Evolutionary conservation across 2,113 vertebrate genomes (phyloP).

Genomic region (Neolamprologus caudopunctatus): DNA sequence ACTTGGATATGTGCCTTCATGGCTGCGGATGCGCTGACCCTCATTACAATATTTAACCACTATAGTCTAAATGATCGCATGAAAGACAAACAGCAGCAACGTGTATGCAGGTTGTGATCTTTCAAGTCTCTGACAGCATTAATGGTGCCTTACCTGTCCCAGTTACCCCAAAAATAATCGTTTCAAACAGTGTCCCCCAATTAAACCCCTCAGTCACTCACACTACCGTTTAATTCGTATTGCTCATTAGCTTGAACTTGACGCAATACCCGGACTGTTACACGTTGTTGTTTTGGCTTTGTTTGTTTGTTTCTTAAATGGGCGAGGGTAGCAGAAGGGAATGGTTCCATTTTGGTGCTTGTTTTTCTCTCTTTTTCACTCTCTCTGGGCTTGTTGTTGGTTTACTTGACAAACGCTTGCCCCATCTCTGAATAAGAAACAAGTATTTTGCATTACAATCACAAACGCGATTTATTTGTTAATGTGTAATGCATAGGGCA

Average conservation of each 20-base stretch:
- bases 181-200: slow-evolving; percentile 52
- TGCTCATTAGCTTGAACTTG: background rate
- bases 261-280: background rate
- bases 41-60: background rate
- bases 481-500: slow-evolving; percentile 57
- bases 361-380: slow-evolving; percentile 2
- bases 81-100: background rate
- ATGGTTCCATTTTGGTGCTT: slow-evolving; percentile 23
- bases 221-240: background rate
- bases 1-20: background rate
- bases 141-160: slow-evolving; percentile 4
- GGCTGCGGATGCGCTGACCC: background rate
- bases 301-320: slow-evolving; percentile 47
- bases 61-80: background rate
- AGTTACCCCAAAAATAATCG: slow-evolving; percentile 44
- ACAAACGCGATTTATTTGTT: slow-evolving; percentile 60
- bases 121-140: slow-evolving; percentile 23
- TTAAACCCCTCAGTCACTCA: slow-evolving; percentile 48
- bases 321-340: slow-evolving; percentile 18
- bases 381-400: slow-evolving; percentile 46
- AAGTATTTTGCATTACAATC: slow-evolving; percentile 65
- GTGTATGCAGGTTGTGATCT: slow-evolving; percentile 34
- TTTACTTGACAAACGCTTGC: slow-evolving; percentile 50
- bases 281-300: slow-evolving; percentile 8
- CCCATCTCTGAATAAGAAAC: slow-evolving; percentile 51